These are phyloP conservation scores for Drymonia ruficornis DNA, from an alignment of 2,888 invertebrate species.

Conservation along the genomic window DNA sequence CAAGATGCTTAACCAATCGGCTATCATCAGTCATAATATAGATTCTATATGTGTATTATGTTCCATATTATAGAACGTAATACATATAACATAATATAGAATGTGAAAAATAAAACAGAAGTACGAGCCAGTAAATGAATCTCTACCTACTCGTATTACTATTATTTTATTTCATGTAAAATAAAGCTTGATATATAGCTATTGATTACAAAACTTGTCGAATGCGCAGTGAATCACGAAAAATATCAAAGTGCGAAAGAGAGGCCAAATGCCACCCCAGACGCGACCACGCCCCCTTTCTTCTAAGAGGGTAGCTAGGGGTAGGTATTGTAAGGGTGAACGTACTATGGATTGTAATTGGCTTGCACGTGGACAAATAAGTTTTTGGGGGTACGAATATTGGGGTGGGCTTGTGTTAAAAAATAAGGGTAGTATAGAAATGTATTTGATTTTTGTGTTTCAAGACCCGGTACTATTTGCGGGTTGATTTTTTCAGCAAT, in stretches of 20 bases:
- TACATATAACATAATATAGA: no score
- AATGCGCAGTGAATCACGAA: slow-evolving; percentile 33
- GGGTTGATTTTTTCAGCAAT: no score
- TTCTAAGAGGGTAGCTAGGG: slow-evolving; percentile 55
- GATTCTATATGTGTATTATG: no score
- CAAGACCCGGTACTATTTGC: no score
- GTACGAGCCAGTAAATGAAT: no score
- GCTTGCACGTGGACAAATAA: slow-evolving; percentile 51
- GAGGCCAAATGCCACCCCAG: slow-evolving; percentile 57
- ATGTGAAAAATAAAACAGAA: no score
- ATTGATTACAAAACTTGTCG: slow-evolving; percentile 13
- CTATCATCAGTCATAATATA: no score
- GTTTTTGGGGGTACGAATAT: slow-evolving; percentile 43
- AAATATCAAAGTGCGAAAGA: slow-evolving; percentile 45
- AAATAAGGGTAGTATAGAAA: slow-evolving; percentile 11
- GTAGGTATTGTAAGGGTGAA: slow-evolving; percentile 53
- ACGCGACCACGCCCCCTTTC: slow-evolving; percentile 67
- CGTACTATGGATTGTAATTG: slow-evolving; percentile 58
- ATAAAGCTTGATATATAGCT: neutral
- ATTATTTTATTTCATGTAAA: no score
- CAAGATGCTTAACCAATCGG: no score
- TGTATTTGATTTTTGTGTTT: no score
- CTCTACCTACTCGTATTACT: no score
- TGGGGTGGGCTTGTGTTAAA: slow-evolving; percentile 30
- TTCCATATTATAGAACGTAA: no score